Conservation (phyloP, 2,113 vertebrate genomes). For the Isichthys henryi region DNA sequence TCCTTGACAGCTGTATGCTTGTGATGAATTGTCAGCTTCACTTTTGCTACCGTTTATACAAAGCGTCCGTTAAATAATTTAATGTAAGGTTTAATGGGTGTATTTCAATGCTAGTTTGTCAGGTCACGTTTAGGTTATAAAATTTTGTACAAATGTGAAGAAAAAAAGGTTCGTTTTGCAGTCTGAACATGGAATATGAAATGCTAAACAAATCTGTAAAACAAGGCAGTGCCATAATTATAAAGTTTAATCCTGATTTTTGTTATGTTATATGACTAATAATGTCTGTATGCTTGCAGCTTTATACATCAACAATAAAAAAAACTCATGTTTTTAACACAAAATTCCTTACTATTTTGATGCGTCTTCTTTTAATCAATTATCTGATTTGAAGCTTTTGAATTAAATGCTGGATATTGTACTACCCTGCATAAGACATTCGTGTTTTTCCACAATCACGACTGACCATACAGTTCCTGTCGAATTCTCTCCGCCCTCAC, state of each 20-base stretch:
- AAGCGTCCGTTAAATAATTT: neutral
- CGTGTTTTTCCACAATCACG: neutral
- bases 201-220: neutral
- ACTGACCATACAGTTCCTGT: neutral
- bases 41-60: neutral
- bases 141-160: neutral
- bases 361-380: neutral
- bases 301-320: neutral
- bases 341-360: neutral
- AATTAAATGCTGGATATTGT: neutral
- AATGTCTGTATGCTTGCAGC: neutral
- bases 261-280: neutral
- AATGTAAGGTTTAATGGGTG: neutral
- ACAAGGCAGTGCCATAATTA: neutral
- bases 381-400: neutral
- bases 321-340: neutral
- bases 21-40: neutral
- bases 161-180: neutral
- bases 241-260: neutral
- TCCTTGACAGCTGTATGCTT: neutral
- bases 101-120: neutral
- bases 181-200: neutral
- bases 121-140: neutral
- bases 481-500: neutral
- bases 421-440: neutral